Conservation (phyloP, 2,888 invertebrate species). For the Sarcophaga variegata region DNA sequence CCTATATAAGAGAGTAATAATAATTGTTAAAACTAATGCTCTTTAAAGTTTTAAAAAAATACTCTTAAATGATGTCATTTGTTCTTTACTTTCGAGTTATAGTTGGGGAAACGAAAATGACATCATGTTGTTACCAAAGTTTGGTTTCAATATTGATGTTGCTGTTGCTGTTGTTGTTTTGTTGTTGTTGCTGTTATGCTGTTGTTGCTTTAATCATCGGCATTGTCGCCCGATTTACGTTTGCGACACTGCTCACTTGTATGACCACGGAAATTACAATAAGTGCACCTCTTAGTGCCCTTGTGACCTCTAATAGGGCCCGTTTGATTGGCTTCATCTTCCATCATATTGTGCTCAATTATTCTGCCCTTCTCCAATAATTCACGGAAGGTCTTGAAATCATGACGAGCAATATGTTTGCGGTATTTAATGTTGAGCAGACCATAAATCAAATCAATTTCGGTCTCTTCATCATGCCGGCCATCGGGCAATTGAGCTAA, state of each 20-base stretch:
- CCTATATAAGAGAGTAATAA: slow-evolving; percentile 37
- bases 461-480: slow-evolving; percentile 78
- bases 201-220: neutral
- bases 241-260: slow-evolving; percentile 77
- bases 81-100: neutral
- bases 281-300: slow-evolving; percentile 75
- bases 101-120: slow-evolving; percentile 6
- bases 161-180: neutral
- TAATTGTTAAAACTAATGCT: neutral
- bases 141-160: neutral
- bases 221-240: slow-evolving; percentile 63
- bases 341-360: slow-evolving; percentile 74
- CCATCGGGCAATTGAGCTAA: slow-evolving; percentile 78
- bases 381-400: slow-evolving; percentile 76
- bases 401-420: slow-evolving; percentile 76
- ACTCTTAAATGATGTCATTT: slow-evolving; percentile 45
- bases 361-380: slow-evolving; percentile 76
- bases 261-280: slow-evolving; percentile 79
- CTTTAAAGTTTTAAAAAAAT: too few relatives aligned
- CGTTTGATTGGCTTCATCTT: slow-evolving; percentile 51
- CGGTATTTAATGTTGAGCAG: slow-evolving; percentile 76
- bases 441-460: slow-evolving; percentile 78
- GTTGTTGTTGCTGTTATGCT: neutral
- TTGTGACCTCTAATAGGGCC: slow-evolving; percentile 72
- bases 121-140: slow-evolving; percentile 23